Base-by-base conservation (phyloP, 2,888 invertebrate species). In the Hoplodrina ambigua region DNA sequence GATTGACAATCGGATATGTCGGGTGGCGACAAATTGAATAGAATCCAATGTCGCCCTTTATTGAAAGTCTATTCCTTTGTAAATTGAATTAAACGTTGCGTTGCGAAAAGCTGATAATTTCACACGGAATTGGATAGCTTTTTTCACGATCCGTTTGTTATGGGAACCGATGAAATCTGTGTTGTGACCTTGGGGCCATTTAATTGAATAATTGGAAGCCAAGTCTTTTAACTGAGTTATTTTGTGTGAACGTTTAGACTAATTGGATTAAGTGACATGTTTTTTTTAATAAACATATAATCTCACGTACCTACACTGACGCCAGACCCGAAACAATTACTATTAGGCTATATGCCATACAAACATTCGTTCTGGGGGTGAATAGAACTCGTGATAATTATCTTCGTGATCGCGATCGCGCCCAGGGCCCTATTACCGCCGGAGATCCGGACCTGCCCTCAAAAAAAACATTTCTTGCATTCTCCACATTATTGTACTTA, bases 11-110 rank as follows among this genome's bases (percentile, higher is more conserved):
- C 81, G 64, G 66, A 76, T 72, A 67, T 72, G 57, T 81, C 54
- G 72, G 19, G 15, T 44, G 66, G 77, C 64, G 77, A 77, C 81
- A 81, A 81, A 81, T 81, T 72, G 81, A 76, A 78, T 72, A 63
- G 61, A 76, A 81, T 60, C 66, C 66, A 76, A 70, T 67, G 59
- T 54, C 81, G 67, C 60, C 66, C 77, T 53, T 71, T 76, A 67
- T 76, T 70, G 70, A 50, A 71, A 64, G 63, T 59, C 25, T 49
- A 13, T 65, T 46, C 56, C 60, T 71, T 80, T 81, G 57, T 67
- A 71, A 64, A 76, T 76, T 80, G 66, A 63, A 67, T 78, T 81
- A 67, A 81, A 76, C 44, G 60, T 52, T 55, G 10, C 52, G 63
- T 50, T 72, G 63, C 49, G 67, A 53, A 76, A 78, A 67, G 49